These are phyloP conservation scores for Sinocyclocheilus maitianheensis DNA, from an alignment of 2,113 vertebrate species.

Conservation along the genomic window DNA sequence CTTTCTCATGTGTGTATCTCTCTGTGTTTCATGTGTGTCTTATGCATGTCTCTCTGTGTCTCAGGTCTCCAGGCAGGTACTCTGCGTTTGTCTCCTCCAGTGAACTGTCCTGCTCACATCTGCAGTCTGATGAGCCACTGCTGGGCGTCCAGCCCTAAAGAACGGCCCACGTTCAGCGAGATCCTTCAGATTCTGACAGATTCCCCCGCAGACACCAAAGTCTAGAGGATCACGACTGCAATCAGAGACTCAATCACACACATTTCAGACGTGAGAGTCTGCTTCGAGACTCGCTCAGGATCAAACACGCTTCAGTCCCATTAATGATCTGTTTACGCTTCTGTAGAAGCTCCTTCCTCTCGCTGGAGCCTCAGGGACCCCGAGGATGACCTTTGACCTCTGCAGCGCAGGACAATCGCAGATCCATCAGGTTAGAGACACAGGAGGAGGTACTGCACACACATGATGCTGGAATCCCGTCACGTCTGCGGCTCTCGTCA, in stretches of 20 bases:
- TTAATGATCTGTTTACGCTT: not conserved
- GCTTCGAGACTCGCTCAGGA: not conserved
- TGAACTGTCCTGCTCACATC: slow-evolving; percentile 88
- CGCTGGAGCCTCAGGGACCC: not conserved
- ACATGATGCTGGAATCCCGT: not conserved
- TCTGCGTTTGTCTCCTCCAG: slow-evolving; percentile 81
- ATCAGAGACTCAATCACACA: not conserved
- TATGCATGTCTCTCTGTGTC: not conserved
- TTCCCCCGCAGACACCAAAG: slow-evolving; percentile 87
- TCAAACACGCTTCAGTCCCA: not conserved
- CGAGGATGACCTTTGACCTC: slow-evolving; percentile 3
- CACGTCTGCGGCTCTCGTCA: not conserved
- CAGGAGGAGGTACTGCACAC: not conserved
- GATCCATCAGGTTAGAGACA: not conserved
- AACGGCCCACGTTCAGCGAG: slow-evolving; percentile 93
- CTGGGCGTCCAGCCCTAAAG: slow-evolving; percentile 91
- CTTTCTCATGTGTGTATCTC: no score
- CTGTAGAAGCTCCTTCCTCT: not conserved
- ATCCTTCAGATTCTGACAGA: slow-evolving; percentile 83
- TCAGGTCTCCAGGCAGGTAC: slow-evolving; percentile 87
- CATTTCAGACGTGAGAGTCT: slow-evolving; percentile 68
- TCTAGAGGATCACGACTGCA: slow-evolving; percentile 71
- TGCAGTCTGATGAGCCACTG: slow-evolving; percentile 92
- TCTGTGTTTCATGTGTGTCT: not conserved
- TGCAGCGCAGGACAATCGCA: not conserved